Percentiles rank a stretch among this genome's conserved stretches.
Evolutionary conservation across 2,888 invertebrate species (phyloP).

Genomic region (Anticlea derivata): DNA sequence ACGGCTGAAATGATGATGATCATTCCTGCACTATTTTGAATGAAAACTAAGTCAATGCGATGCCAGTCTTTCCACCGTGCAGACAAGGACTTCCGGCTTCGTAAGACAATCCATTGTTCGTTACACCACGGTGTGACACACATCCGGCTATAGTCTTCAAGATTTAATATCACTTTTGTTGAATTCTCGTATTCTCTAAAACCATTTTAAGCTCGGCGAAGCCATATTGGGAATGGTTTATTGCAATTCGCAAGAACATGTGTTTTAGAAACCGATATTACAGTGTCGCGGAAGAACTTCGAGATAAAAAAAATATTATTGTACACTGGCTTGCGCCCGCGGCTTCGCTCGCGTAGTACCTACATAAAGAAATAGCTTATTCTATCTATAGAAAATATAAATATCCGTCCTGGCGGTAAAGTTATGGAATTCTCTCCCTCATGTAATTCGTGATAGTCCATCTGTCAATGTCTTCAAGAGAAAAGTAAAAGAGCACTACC

Average conservation of each 20-base stretch:
- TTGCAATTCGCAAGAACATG: constrained; percentile 36
- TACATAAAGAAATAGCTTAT: too few species aligned
- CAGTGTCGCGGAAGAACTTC: constrained; percentile 3
- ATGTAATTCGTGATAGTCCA: too few species aligned
- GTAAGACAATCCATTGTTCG: neutral
- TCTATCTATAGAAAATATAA: too few species aligned
- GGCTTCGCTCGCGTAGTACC: too few species aligned
- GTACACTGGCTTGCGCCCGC: too few species aligned
- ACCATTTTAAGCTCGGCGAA: constrained; percentile 40
- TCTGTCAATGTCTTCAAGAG: too few species aligned
- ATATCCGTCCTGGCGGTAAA: too few species aligned
- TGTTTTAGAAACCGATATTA: constrained; percentile 27
- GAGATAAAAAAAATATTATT: too few species aligned
- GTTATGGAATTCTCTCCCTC: too few species aligned
- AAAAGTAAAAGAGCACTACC: too few species aligned
- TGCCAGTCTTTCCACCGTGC: neutral
- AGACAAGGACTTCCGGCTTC: neutral
- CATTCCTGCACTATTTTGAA: neutral
- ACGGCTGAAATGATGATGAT: too few species aligned
- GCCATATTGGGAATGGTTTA: constrained; percentile 46
- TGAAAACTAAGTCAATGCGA: neutral
- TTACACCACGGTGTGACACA: constrained; percentile 39
- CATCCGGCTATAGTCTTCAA: constrained; percentile 40
- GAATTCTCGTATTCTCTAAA: constrained; percentile 51
- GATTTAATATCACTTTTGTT: constrained; percentile 58